Evolutionary conservation across 2,113 vertebrate genomes (phyloP).

Genomic region (Upupa epops): DNA sequence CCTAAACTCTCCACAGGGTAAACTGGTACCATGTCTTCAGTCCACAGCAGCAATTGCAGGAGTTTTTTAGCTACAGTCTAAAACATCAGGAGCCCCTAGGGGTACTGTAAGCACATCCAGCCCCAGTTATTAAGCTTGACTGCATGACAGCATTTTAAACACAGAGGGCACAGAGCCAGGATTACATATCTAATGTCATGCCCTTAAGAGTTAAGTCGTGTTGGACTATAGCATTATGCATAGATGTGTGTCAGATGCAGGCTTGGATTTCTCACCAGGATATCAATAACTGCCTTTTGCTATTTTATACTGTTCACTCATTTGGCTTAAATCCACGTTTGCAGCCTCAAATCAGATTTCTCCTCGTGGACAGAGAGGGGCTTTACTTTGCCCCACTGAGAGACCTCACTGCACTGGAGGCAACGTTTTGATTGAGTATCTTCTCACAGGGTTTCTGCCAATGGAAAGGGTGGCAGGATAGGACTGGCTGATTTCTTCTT

Average conservation of each 20-base stretch:
- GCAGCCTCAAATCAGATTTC: not conserved
- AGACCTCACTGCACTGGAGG: not conserved
- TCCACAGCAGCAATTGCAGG: accelerated
- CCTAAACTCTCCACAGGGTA: not conserved
- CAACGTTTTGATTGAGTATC: not conserved
- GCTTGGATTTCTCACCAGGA: conserved; percentile 6
- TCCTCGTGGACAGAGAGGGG: not conserved
- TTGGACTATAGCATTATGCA: not conserved
- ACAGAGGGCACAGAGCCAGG: not conserved
- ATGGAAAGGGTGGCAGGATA: not conserved
- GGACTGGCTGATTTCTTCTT: not conserved
- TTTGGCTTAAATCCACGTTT: not conserved
- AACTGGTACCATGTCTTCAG: not conserved
- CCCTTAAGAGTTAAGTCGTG: not conserved
- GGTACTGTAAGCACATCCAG: not conserved
- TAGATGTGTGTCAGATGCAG: not conserved
- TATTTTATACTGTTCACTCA: not conserved
- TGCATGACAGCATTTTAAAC: not conserved
- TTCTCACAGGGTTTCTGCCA: not conserved
- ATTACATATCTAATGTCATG: not conserved
- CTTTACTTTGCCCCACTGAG: not conserved
- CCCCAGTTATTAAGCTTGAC: not conserved
- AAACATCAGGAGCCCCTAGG: not conserved
- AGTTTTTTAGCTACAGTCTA: not conserved
- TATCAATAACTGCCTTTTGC: not conserved